Base-by-base conservation (phyloP, 2,888 invertebrate species). In the Osedax frankpressi region DNA sequence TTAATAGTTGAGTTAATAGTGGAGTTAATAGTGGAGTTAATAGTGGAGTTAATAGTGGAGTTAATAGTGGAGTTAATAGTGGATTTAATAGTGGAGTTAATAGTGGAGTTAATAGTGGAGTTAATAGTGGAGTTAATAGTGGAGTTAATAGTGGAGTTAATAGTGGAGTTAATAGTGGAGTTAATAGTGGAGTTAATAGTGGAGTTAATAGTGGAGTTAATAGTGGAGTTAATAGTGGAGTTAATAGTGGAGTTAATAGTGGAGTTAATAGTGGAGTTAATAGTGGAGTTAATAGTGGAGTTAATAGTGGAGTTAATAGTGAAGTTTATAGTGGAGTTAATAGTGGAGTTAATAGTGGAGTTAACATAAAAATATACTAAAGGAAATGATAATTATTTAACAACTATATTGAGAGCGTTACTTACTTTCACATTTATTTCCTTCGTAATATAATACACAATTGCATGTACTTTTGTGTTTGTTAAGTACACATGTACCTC, bases 161-260 rank as follows among this genome's bases (percentile, higher is more conserved):
- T 71, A 71, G 71, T 71, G 25, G 71, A 68, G 25, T 63, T 71
- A 67, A 25, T 71, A 67, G 71, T 71, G 25, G 67, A 68, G 25
- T 19, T 71, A 67, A 25, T 71, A 67, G 67, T 71, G 25, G 71
- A 68, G 68, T 63, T 71, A 71, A 67, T 71, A 67, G 71, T 71
- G 25, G 71, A 68, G 14, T 63, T 67, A 71, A 67, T 67, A 71
- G 71, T 67, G n/a, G 71, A 68, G 25, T 19, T 71, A 71, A 67
- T 71, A 67, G 71, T 71, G 25, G 71, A 68, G 25, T 19, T 71
- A 67, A 67, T 71, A 67, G 67, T 71, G 25, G 67, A 68, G 25
- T 19, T 71, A 67, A 25, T 71, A 67, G 71, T 71, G 68, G 71
- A 68, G 68, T 63, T 71, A 67, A 67, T 71, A 67, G 71, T 71